These are phyloP conservation scores for Caenorhabditis sp. DNA, from an alignment of 2,888 invertebrate genomes.

Conservation along the genomic window DNA sequence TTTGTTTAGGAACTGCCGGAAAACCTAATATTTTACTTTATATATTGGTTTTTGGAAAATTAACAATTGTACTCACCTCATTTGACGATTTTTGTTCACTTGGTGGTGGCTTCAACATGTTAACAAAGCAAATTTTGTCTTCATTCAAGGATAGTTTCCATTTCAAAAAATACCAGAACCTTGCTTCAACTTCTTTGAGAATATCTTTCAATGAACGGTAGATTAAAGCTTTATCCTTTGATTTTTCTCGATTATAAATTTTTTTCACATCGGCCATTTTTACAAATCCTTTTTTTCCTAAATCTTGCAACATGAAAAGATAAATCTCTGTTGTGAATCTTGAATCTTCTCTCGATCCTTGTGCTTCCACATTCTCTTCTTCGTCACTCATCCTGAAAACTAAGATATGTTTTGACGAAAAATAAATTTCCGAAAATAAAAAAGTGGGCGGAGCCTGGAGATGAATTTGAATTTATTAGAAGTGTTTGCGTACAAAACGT, in stretches of 20 bases:
- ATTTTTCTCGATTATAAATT: conserved; percentile 8
- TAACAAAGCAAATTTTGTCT: conserved; percentile 4
- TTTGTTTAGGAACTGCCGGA: too few species aligned
- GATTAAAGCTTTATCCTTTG: conserved; percentile 13
- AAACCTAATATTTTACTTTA: too few species aligned
- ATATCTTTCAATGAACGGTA: conserved; percentile 12
- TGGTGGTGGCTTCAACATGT: conserved; percentile 2
- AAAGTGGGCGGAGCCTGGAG: background rate
- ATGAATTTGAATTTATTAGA: background rate
- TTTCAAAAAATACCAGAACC: conserved; percentile 1
- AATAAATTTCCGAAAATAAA: background rate
- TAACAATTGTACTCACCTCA: background rate
- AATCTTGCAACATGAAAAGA: conserved; percentile 16
- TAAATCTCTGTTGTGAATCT: conserved; percentile 23
- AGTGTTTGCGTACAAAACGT: background rate
- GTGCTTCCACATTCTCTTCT: conserved; percentile 11
- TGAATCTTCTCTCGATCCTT: conserved; percentile 26
- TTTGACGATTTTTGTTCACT: background rate
- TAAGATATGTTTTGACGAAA: background rate
- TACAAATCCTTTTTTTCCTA: conserved; percentile 26
- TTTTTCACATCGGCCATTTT: conserved; percentile 23
- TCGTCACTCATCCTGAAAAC: conserved; percentile 16
- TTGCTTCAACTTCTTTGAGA: background rate
- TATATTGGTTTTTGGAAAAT: too few species aligned
- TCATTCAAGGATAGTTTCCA: conserved; percentile 5